A percentile compares a stretch with the other conserved stretches of the same genome.
These are phyloP conservation scores for Furcula furcula DNA, from an alignment of 2,888 invertebrate species.

Conservation along the genomic window DNA sequence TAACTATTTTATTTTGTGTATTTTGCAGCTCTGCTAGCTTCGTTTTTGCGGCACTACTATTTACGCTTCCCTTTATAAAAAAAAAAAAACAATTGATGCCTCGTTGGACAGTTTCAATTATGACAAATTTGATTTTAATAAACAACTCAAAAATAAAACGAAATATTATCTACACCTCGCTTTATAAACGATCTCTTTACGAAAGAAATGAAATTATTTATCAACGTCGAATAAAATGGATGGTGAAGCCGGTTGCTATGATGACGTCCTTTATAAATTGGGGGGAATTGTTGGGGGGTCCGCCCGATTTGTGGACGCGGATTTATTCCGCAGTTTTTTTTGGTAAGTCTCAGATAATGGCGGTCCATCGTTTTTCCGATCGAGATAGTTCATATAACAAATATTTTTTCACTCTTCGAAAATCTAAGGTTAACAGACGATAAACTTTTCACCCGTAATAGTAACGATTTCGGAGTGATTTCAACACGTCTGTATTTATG, in stretches of 20 bases:
- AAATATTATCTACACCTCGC: conserved; percentile 16
- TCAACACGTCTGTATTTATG: too few relatives aligned
- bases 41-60: too few relatives aligned
- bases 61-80: too few relatives aligned
- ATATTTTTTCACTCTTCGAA: too few relatives aligned
- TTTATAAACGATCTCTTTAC: conserved; percentile 19
- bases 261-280: conserved; percentile 54
- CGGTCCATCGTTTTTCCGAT: neutral
- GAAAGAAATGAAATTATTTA: conserved; percentile 68
- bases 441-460: too few relatives aligned
- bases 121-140: neutral
- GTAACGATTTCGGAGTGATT: too few relatives aligned
- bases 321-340: conserved; percentile 11
- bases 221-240: conserved; percentile 60
- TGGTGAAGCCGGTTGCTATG: conserved; percentile 42
- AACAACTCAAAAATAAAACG: neutral
- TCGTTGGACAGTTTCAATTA: neutral
- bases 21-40: too few relatives aligned
- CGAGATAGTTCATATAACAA: conserved; percentile 1
- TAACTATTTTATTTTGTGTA: too few relatives aligned
- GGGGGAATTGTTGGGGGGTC: conserved; percentile 45
- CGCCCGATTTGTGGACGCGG: conserved; percentile 38
- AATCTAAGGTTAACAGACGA: too few relatives aligned
- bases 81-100: too few relatives aligned
- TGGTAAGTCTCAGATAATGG: conserved; percentile 4